These are phyloP conservation scores for Melitaea athalia DNA, from an alignment of 2,888 invertebrate genomes.

Conservation along the genomic window DNA sequence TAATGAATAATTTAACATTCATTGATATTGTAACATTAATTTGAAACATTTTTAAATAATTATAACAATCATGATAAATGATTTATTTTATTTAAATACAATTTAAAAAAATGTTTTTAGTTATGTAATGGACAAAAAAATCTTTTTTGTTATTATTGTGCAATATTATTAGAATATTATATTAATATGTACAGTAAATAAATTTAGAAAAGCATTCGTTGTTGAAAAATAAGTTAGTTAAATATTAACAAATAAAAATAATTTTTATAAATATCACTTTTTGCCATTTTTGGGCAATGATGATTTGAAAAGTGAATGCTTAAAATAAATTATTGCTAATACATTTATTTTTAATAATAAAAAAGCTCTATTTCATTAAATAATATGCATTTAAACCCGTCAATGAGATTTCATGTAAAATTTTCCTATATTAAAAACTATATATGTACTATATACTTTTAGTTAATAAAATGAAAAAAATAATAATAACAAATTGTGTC, in stretches of 20 bases:
- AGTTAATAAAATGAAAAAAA: too few species aligned
- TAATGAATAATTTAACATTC: background rate
- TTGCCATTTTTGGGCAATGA: slow-evolving; percentile 2
- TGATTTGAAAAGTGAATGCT: background rate
- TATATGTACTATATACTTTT: too few species aligned
- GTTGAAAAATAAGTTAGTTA: too few species aligned
- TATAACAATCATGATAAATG: background rate
- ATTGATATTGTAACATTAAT: background rate
- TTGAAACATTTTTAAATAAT: background rate
- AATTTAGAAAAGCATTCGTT: background rate
- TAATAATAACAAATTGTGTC: too few species aligned
- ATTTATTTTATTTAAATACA: background rate
- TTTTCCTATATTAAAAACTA: background rate
- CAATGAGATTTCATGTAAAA: background rate
- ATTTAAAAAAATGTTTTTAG: background rate
- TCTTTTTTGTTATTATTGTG: too few species aligned
- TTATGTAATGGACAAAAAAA: background rate
- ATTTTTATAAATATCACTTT: background rate
- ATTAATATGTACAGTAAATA: too few species aligned
- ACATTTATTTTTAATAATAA: background rate
- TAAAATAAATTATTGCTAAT: background rate
- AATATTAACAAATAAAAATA: too few species aligned
- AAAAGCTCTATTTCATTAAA: slow-evolving; percentile 4
- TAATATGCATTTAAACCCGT: slow-evolving; percentile 8
- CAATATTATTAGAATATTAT: too few species aligned